Conservation (phyloP, 2,888 invertebrate genomes). For the Dinocampus coccinellae region DNA sequence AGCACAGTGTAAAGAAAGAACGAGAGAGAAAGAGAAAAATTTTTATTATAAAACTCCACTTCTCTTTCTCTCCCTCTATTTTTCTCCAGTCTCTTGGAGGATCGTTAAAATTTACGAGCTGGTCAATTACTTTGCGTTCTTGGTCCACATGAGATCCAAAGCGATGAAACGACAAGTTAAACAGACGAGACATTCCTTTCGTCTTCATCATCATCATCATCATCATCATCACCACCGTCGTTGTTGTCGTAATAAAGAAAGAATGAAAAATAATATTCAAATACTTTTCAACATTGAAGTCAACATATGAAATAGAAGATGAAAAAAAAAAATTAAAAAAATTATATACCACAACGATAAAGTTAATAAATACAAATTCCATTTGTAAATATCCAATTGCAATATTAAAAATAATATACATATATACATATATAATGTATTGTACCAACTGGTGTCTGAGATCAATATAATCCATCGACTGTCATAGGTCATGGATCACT, state of each 20-base stretch:
- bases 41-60: constrained; percentile 3
- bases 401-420: neutral
- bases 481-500: constrained; percentile 46
- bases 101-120: constrained; percentile 59
- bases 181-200: constrained; percentile 46
- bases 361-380: neutral
- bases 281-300: too few relatives aligned
- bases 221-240: neutral
- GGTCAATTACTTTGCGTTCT: constrained; percentile 51
- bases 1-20: too few relatives aligned
- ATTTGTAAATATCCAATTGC: neutral
- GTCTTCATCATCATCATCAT: constrained; percentile 45
- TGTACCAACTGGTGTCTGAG: constrained; percentile 26
- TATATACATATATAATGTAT: neutral
- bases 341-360: neutral
- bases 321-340: neutral
- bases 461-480: constrained; percentile 32
- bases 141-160: constrained; percentile 32
- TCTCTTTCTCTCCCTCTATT: neutral
- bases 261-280: too few relatives aligned
- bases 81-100: constrained; percentile 36
- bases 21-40: too few relatives aligned
- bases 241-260: too few relatives aligned
- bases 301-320: neutral
- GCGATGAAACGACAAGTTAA: constrained; percentile 52